Conservation (phyloP, 2,797 vertebrate genomes). For the Rachycentron canadum region DNA sequence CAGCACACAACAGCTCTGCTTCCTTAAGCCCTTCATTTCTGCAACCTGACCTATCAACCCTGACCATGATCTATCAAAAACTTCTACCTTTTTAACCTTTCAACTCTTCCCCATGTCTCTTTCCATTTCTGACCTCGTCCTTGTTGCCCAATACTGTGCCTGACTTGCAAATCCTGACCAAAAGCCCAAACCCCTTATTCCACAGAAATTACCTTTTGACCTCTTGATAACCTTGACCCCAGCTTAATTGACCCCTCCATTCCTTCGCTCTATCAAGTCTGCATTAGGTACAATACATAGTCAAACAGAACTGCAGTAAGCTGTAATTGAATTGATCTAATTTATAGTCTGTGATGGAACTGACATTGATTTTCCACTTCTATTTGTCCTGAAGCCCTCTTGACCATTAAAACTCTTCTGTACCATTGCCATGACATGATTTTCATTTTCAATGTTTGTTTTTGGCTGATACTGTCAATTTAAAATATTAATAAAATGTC, state of each 20-base stretch:
- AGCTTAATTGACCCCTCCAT: constrained; percentile 40
- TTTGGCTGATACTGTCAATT: constrained; percentile 84
- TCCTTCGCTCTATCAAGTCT: constrained; percentile 60
- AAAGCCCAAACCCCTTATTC: constrained; percentile 43
- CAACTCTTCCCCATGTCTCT: constrained; percentile 8
- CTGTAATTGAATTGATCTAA: constrained; percentile 65
- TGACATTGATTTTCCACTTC: constrained; percentile 51
- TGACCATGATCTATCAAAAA: constrained; percentile 28
- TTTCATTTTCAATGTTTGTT: constrained; percentile 75
- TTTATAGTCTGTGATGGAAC: constrained; percentile 68
- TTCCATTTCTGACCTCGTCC: constrained; percentile 31
- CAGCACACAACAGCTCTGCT: constrained; percentile 58
- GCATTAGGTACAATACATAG: constrained; percentile 69
- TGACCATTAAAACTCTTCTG: constrained; percentile 49
- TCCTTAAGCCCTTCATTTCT: constrained; percentile 40
- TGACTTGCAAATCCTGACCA: constrained; percentile 66
- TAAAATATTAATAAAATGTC: constrained; percentile 84
- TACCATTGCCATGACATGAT: constrained; percentile 61
- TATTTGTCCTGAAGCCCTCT: constrained; percentile 44
- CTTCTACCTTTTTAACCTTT: constrained; percentile 23
- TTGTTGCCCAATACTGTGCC: constrained; percentile 55
- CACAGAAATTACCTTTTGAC: constrained; percentile 51
- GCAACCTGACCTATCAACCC: constrained; percentile 35
- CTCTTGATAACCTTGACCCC: constrained; percentile 35
- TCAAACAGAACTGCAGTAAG: constrained; percentile 62